phyloP scores from a whole-genome alignment of 2,113 vertebrate genomes.

The Proterorhinus semilunaris region DNA sequence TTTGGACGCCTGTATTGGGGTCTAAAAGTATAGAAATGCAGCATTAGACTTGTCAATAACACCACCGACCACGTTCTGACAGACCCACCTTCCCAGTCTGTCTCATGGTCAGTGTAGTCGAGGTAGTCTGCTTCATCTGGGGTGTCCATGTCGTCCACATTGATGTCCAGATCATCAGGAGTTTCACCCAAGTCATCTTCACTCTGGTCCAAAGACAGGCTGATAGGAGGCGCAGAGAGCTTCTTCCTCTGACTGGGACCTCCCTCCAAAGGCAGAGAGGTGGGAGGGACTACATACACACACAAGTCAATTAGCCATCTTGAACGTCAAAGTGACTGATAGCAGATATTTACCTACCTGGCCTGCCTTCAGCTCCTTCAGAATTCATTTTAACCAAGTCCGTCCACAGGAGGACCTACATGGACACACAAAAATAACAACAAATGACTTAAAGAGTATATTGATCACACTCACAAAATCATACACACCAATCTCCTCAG shows the following conservation, averaged over 20 bases:
- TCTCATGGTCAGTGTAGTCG: conserved; percentile 86
- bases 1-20: conserved; percentile 42
- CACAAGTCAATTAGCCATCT: background rate
- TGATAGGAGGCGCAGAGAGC: conserved; percentile 92
- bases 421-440: conserved; percentile 21
- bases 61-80: background rate
- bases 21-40: conserved; percentile 44
- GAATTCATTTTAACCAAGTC: conserved; percentile 78
- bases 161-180: conserved; percentile 94
- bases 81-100: conserved; percentile 72
- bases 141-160: conserved; percentile 92
- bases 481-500: no score
- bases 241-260: conserved; percentile 84
- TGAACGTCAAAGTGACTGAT: background rate
- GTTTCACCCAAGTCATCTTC: conserved; percentile 96
- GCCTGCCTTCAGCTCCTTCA: conserved; percentile 81
- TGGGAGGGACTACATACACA: conserved; percentile 68
- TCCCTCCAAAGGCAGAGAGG: conserved; percentile 88
- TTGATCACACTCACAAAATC: no score
- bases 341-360: conserved; percentile 69
- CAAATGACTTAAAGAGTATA: background rate
- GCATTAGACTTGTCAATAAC: background rate
- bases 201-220: conserved; percentile 92
- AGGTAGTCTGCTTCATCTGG: conserved; percentile 94
- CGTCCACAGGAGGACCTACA: conserved; percentile 81